Conservation (phyloP, 1,140 invertebrate species). For the Papilio glaucus region DNA sequence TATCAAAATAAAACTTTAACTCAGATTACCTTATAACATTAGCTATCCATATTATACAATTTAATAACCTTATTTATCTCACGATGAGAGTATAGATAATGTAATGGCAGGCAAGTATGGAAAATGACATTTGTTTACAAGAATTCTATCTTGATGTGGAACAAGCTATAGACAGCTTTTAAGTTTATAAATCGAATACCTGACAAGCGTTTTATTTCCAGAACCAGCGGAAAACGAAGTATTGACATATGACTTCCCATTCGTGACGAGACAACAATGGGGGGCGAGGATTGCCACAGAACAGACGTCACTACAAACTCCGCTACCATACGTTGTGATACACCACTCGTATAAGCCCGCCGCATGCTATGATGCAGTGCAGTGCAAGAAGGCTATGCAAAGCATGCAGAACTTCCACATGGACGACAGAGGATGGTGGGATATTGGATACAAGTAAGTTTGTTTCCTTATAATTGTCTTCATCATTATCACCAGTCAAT, state of each 20-base stretch:
- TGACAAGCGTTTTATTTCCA: not conserved
- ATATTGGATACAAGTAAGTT: conserved; percentile 87
- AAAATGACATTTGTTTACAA: no score
- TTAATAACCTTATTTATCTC: no score
- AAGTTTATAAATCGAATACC: not conserved
- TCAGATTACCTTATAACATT: no score
- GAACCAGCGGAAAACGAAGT: conserved; percentile 58
- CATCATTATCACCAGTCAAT: no score
- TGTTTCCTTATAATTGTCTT: not conserved
- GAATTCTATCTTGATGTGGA: no score
- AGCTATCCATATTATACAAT: no score
- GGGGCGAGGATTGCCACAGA: conserved; percentile 83
- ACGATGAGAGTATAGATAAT: no score
- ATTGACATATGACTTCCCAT: conserved; percentile 68
- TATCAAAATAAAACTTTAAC: no score
- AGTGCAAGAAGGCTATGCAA: conserved; percentile 83
- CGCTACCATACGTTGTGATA: conserved; percentile 90
- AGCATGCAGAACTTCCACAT: conserved; percentile 85
- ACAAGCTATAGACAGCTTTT: no score
- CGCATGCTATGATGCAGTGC: conserved; percentile 83
- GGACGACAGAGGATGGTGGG: conserved; percentile 86
- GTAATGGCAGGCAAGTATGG: no score
- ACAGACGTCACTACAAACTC: conserved; percentile 79
- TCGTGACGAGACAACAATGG: conserved; percentile 86
- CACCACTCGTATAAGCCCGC: conserved; percentile 88